Conservation (phyloP, 2,888 invertebrate genomes). For the Hypomecis atomaria region DNA sequence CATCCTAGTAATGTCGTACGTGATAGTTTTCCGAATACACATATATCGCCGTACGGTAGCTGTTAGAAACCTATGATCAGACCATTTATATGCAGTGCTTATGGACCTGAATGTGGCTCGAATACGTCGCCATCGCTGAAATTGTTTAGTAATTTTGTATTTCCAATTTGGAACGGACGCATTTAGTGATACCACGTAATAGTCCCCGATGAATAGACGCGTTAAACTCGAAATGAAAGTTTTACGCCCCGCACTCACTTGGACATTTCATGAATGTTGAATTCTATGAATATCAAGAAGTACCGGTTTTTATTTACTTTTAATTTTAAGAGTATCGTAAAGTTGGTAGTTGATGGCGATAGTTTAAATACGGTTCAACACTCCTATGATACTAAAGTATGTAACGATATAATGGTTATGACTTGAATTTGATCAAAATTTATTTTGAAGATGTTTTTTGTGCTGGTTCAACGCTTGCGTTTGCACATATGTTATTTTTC, state of each 20-base stretch:
- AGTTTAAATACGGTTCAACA: conserved; percentile 8
- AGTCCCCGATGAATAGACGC: conserved; percentile 19
- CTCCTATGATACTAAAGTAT: conserved; percentile 7
- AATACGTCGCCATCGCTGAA: conserved; percentile 60
- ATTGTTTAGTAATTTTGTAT: conserved; percentile 45
- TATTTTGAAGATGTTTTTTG: neutral
- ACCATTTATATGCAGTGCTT: conserved; percentile 71
- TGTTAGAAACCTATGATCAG: conserved; percentile 57
- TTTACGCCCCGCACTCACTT: conserved; percentile 11
- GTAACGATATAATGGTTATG: conserved; percentile 6
- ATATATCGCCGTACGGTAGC: conserved; percentile 68
- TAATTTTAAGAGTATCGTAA: conserved; percentile 18
- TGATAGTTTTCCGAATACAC: conserved; percentile 65
- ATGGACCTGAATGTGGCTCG: conserved; percentile 65
- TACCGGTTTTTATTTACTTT: conserved; percentile 24
- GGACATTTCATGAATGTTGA: conserved; percentile 16
- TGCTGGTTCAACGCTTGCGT: neutral
- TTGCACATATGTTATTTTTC: neutral
- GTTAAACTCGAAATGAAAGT: conserved; percentile 17
- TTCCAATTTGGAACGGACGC: conserved; percentile 36
- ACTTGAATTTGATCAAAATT: conserved; percentile 1
- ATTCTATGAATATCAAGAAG: conserved; percentile 25
- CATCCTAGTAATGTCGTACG: conserved; percentile 66
- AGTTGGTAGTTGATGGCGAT: conserved; percentile 16
- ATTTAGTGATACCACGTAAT: conserved; percentile 31